A percentile compares a stretch with the other conserved stretches of the same genome.
Conservation (phyloP, 2,113 vertebrate species). For the Myrmecobius fasciatus region DNA sequence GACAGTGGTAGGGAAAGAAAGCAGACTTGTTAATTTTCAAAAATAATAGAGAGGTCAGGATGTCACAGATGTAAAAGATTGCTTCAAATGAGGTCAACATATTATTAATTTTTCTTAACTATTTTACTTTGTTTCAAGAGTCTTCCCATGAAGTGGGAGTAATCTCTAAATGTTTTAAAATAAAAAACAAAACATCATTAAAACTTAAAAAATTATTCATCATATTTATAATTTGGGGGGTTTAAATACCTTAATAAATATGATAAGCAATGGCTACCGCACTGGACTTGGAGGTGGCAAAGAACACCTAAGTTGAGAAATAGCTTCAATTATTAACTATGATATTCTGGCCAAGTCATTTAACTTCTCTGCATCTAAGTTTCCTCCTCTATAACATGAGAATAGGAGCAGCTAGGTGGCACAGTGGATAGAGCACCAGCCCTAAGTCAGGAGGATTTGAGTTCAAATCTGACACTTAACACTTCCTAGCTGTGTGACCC, state of each 20-base stretch:
- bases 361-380: neutral
- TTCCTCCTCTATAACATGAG: neutral
- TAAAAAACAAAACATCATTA: neutral
- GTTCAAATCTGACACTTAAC: no score
- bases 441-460: no score
- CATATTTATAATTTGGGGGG: neutral
- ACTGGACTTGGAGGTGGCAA: neutral
- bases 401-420: neutral
- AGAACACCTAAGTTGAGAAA: neutral
- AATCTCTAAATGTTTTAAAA: neutral
- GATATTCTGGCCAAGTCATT: neutral
- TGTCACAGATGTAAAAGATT: neutral
- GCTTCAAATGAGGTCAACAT: neutral
- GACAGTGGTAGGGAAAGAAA: neutral
- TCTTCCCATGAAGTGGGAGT: neutral
- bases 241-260: neutral
- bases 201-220: neutral
- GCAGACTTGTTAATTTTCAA: neutral
- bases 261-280: neutral
- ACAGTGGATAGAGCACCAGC: no score
- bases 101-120: neutral
- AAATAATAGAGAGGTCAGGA: neutral
- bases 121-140: neutral
- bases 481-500: no score
- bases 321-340: neutral